Evolutionary conservation across 2,113 vertebrate species (phyloP).

Genomic region (Glareola pratincola): DNA sequence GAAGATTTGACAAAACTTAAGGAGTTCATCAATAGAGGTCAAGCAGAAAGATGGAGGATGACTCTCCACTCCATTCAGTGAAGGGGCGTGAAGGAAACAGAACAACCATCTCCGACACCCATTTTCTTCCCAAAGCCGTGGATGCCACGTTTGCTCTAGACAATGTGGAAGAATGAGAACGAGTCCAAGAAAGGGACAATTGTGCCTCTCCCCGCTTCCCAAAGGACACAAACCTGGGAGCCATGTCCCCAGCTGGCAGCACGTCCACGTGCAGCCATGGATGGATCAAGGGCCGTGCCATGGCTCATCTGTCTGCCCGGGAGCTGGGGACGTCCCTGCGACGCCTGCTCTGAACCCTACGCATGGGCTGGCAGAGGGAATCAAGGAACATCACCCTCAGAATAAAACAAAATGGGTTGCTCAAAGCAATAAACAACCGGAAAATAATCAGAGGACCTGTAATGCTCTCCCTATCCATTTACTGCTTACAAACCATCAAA

Average conservation of each 20-base stretch:
- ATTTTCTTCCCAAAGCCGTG: background rate
- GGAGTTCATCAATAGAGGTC: background rate
- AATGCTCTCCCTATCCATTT: background rate
- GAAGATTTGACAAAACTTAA: background rate
- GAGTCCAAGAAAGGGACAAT: background rate
- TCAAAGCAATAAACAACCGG: background rate
- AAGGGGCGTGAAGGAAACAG: background rate
- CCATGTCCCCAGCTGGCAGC: background rate
- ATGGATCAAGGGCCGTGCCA: background rate
- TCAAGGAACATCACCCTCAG: background rate
- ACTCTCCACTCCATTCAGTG: background rate
- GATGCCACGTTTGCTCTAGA: background rate
- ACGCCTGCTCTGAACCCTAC: background rate
- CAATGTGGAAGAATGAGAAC: background rate
- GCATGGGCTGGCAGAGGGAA: background rate
- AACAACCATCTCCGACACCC: background rate
- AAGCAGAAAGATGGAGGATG: background rate
- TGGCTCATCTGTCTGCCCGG: background rate
- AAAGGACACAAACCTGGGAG: background rate
- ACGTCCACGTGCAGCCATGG: rapidly evolving
- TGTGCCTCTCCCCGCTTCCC: background rate
- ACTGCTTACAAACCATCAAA: background rate
- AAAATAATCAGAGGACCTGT: background rate
- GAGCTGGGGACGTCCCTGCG: background rate
- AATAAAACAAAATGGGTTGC: background rate